phyloP scores from a whole-genome alignment of 2,888 invertebrate genomes.

The Pseudeuparius sepicola region DNA sequence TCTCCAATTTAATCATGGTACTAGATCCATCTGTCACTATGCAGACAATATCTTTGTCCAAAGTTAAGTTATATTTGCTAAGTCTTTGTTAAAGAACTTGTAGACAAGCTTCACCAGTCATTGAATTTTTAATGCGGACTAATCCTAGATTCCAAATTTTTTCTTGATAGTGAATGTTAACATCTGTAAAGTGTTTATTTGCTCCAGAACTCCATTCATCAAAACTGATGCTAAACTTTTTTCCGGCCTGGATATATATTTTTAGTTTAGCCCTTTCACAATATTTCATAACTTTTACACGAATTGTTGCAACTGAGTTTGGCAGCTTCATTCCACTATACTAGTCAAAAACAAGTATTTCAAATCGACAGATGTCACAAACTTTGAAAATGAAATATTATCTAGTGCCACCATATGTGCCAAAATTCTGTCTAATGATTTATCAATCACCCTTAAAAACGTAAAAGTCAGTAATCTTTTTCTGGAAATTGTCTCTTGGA shows the following conservation, averaged over 20 bases:
- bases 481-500: too few species aligned
- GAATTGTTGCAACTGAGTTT: conserved; percentile 5
- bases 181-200: conserved; percentile 11
- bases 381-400: conserved; percentile 9
- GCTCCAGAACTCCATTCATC: conserved; percentile 12
- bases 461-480: too few species aligned
- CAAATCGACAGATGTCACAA: conserved; percentile 11
- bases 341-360: conserved; percentile 5
- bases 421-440: background rate
- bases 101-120: conserved; percentile 10
- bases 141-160: conserved; percentile 12
- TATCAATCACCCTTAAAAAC: too few species aligned
- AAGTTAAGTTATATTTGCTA: too few species aligned
- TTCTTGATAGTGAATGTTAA: conserved; percentile 11
- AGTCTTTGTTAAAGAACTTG: too few species aligned
- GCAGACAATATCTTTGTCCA: conserved; percentile 4
- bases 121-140: conserved; percentile 7
- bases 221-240: conserved; percentile 11
- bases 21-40: conserved; percentile 12
- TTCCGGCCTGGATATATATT: conserved; percentile 5
- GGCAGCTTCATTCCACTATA: conserved; percentile 9
- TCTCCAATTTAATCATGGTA: conserved; percentile 14
- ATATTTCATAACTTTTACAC: conserved; percentile 2
- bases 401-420: conserved; percentile 5
- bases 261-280: conserved; percentile 2